A percentile compares a stretch with the other conserved stretches of the same genome.
Conservation (phyloP, 2,888 invertebrate genomes). For the Catocala fraxini region DNA sequence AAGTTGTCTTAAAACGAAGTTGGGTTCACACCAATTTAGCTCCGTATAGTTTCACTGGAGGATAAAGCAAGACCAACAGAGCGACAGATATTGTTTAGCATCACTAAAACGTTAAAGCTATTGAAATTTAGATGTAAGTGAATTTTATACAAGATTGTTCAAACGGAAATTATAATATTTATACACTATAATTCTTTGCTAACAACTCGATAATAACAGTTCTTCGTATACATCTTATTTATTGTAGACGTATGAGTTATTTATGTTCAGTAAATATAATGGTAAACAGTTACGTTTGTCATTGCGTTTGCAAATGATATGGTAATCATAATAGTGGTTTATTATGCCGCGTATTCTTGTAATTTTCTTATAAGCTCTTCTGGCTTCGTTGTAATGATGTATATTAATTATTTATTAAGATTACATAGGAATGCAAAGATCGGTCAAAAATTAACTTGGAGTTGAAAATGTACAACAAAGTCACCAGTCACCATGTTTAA, state of each 20-base stretch:
- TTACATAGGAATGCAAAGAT: too few relatives aligned
- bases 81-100: constrained; percentile 34
- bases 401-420: too few relatives aligned
- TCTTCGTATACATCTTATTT: constrained; percentile 33
- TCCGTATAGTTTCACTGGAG: constrained; percentile 20
- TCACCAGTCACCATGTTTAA: too few relatives aligned
- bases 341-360: neutral
- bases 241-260: constrained; percentile 20
- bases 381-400: too few relatives aligned
- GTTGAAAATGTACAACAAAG: too few relatives aligned
- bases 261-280: constrained; percentile 22
- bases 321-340: constrained; percentile 1
- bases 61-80: constrained; percentile 25
- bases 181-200: constrained; percentile 39
- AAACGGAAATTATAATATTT: constrained; percentile 47
- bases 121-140: constrained; percentile 54
- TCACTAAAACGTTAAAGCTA: constrained; percentile 34
- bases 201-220: constrained; percentile 39
- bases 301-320: constrained; percentile 8
- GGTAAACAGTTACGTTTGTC: constrained; percentile 16
- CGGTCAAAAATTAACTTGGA: too few relatives aligned
- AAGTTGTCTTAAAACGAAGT: neutral
- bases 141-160: constrained; percentile 43
- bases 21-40: neutral
- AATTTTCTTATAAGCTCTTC: neutral